phyloP scores from a whole-genome alignment of 2,113 vertebrate genomes.

The Psittacus erithacus region DNA sequence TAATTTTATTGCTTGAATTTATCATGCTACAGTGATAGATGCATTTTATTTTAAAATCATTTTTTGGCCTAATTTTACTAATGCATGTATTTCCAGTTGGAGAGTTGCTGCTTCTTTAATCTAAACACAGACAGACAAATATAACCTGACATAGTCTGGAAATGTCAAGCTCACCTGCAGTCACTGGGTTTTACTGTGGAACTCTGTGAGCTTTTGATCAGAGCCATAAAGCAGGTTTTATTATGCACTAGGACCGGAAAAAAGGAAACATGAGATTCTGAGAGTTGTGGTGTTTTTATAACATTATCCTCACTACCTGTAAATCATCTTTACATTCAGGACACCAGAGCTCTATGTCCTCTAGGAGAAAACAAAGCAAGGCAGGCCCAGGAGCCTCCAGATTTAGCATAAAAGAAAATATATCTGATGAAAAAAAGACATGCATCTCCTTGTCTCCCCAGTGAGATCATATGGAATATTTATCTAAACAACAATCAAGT shows the following conservation, averaged over 20 bases:
- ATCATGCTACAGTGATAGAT: neutral
- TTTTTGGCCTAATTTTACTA: neutral
- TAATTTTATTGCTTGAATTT: neutral
- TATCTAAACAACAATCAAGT: neutral
- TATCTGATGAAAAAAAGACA: neutral
- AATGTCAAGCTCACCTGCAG: conserved; percentile 5
- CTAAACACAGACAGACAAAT: neutral
- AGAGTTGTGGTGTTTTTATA: neutral
- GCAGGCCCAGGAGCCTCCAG: neutral
- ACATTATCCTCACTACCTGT: neutral
- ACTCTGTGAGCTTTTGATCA: neutral
- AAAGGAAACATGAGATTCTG: neutral
- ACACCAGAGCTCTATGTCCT: neutral
- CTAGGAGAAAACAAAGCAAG: neutral
- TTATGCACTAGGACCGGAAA: neutral
- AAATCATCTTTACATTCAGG: neutral
- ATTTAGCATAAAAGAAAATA: neutral
- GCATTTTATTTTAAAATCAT: neutral
- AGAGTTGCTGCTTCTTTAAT: neutral
- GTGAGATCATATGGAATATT: neutral
- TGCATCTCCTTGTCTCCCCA: neutral
- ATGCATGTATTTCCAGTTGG: neutral
- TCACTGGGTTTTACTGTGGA: neutral
- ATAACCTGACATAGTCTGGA: neutral
- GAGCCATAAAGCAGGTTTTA: neutral